Evolutionary conservation across 1,140 invertebrate genomes (phyloP).

Genomic region (Diachasmimorpha longicaudata): DNA sequence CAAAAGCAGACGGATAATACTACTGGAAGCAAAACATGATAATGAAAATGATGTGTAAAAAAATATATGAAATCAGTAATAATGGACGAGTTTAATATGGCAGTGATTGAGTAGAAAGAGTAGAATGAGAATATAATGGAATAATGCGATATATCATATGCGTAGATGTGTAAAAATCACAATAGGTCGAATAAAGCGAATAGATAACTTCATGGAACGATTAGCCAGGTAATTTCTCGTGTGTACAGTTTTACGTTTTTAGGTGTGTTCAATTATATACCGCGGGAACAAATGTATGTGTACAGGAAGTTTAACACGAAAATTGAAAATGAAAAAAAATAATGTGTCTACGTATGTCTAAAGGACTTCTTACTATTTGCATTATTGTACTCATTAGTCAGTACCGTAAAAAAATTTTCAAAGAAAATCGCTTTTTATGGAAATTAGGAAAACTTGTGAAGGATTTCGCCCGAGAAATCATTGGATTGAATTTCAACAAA

Average conservation of each 20-base stretch:
- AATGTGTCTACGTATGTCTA: constrained; percentile 3
- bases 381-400: background rate
- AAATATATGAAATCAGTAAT: background rate
- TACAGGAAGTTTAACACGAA: constrained; percentile 31
- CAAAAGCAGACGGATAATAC: constrained; percentile 13
- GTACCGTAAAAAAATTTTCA: constrained; percentile 16
- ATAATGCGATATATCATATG: background rate
- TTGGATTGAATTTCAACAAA: background rate
- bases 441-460: background rate
- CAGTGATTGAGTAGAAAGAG: background rate
- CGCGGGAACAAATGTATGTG: constrained; percentile 50
- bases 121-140: constrained; percentile 4
- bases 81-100: constrained; percentile 1
- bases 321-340: constrained; percentile 10
- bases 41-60: constrained; percentile 8
- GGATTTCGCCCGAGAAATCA: background rate
- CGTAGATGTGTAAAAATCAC: background rate
- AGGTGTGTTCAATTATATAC: constrained; percentile 55
- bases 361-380: constrained; percentile 2
- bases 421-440: background rate
- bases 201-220: constrained; percentile 9
- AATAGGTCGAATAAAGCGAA: constrained; percentile 14
- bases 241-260: constrained; percentile 48
- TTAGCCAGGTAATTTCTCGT: constrained; percentile 20
- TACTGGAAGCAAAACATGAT: background rate